Conservation (phyloP, 2,113 vertebrate genomes). For the Boulengeromyrus knoepffleri region DNA sequence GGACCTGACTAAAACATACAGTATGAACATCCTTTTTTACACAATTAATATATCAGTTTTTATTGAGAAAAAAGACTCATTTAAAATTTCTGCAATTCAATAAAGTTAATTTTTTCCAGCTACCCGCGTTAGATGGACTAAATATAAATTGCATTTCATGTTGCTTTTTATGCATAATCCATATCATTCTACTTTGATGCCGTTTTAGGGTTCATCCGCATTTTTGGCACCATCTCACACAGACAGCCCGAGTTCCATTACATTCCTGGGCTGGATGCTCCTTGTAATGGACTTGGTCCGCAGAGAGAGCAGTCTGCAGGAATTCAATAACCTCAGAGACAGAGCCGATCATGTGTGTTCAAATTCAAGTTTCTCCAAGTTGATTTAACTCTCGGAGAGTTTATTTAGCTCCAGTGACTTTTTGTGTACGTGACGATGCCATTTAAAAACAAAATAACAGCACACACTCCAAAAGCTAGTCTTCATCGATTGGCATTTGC, state of each 20-base stretch:
- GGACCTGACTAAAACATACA: background rate
- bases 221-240: background rate
- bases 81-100: background rate
- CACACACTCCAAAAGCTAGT: background rate
- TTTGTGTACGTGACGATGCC: background rate
- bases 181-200: background rate
- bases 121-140: background rate
- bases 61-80: background rate
- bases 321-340: background rate
- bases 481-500: background rate
- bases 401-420: background rate
- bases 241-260: background rate
- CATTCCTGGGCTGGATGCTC: background rate
- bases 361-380: background rate
- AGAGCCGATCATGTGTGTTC: background rate
- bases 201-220: background rate
- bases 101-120: background rate
- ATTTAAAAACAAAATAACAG: background rate
- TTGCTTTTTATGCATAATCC: background rate
- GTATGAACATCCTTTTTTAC: background rate
- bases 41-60: background rate
- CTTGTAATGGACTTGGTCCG: background rate
- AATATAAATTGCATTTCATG: background rate
- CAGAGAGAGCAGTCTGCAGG: background rate
- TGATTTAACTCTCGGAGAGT: background rate